Evolutionary conservation across 2,888 invertebrate genomes (phyloP).

Genomic region (Drosophila mulleri): DNA sequence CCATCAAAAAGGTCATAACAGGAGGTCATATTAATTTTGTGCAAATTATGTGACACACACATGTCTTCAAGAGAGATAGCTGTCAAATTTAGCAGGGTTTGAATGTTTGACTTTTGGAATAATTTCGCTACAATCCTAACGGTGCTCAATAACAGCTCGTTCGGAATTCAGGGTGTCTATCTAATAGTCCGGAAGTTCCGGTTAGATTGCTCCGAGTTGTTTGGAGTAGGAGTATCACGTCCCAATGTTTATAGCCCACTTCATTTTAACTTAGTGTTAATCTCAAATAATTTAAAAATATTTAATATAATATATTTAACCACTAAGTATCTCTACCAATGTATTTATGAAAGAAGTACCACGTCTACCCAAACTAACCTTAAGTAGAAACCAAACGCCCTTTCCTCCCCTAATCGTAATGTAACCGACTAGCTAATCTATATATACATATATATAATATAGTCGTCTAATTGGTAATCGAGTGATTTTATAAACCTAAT

Average conservation of each 20-base stretch:
- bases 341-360: slow-evolving; percentile 29
- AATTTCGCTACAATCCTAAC: too few species aligned
- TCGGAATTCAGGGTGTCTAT: neutral
- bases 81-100: too few species aligned
- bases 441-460: slow-evolving; percentile 21
- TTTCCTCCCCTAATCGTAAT: neutral
- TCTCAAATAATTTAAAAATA: slow-evolving; percentile 22
- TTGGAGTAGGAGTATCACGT: slow-evolving; percentile 1
- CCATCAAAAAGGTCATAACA: neutral
- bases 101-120: neutral
- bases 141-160: neutral
- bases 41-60: neutral
- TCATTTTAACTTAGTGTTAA: slow-evolving; percentile 41
- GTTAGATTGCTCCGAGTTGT: neutral
- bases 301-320: slow-evolving; percentile 1
- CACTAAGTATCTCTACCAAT: slow-evolving; percentile 24
- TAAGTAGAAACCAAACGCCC: slow-evolving; percentile 21
- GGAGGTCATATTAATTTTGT: neutral
- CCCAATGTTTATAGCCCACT: slow-evolving; percentile 47
- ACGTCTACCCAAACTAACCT: slow-evolving; percentile 25
- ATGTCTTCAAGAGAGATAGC: too few species aligned
- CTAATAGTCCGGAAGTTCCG: neutral
- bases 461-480: slow-evolving; percentile 29
- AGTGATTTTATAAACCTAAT: slow-evolving; percentile 43
- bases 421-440: slow-evolving; percentile 34